Conservation (phyloP, 2,888 invertebrate species). For the Cyrtodaria siliqua region DNA sequence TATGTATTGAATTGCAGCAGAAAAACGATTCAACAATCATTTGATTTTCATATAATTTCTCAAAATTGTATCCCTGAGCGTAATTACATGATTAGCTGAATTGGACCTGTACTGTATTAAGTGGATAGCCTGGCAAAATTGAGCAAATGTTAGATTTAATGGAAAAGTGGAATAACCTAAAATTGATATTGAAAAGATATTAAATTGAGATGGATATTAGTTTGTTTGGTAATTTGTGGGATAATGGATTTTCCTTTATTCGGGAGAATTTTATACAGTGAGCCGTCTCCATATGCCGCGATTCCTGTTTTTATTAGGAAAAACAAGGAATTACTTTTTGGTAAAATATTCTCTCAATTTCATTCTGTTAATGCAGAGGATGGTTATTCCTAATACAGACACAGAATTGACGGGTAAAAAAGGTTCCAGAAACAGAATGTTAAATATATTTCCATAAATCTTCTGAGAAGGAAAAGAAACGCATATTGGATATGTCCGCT, state of each 20-base stretch:
- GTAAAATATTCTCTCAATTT: too few relatives aligned
- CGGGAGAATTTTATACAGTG: not conserved
- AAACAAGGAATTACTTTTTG: too few relatives aligned
- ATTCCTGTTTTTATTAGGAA: too few relatives aligned
- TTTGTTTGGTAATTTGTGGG: constrained; percentile 7
- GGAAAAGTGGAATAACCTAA: constrained; percentile 53
- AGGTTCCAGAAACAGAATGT: too few relatives aligned
- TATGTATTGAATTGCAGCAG: constrained; percentile 1
- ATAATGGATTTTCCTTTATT: constrained; percentile 22
- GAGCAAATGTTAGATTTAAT: constrained; percentile 66
- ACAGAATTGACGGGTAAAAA: too few relatives aligned
- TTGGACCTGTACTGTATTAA: constrained; percentile 53
- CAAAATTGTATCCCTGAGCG: constrained; percentile 58
- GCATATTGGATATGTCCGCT: too few relatives aligned
- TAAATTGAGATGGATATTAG: constrained; percentile 54
- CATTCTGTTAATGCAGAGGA: too few relatives aligned
- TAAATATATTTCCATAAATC: too few relatives aligned
- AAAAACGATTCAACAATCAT: constrained; percentile 57
- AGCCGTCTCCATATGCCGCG: too few relatives aligned
- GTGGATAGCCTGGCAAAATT: constrained; percentile 56
- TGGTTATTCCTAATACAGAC: too few relatives aligned
- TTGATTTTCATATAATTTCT: constrained; percentile 65
- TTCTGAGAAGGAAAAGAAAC: too few relatives aligned
- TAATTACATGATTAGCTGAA: constrained; percentile 61
- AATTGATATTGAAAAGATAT: constrained; percentile 63